phyloP scores from a whole-genome alignment of 2,797 vertebrate species.

The Prionace glauca region DNA sequence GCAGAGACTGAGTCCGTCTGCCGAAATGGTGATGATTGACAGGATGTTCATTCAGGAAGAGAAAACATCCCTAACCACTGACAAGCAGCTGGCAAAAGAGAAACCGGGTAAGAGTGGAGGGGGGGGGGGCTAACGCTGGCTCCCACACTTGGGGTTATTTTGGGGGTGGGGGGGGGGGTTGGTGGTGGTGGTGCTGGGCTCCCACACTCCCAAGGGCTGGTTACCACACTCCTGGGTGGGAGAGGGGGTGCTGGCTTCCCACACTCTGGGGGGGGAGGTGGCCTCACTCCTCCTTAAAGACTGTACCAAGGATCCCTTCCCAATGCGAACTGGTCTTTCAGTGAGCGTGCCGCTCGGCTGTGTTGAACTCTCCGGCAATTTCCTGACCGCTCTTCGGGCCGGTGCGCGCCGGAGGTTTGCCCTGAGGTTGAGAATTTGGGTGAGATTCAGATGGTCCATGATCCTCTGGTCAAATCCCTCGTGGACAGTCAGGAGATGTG shows the following conservation, averaged over 20 bases:
- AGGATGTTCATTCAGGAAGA: slow-evolving; percentile 95
- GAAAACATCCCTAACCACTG: slow-evolving; percentile 74
- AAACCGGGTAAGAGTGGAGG: slow-evolving; percentile 67
- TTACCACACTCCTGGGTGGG: too few relatives aligned
- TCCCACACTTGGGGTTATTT: too few relatives aligned
- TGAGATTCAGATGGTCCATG: not conserved
- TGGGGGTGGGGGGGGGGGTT: too few relatives aligned
- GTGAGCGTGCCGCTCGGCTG: not conserved
- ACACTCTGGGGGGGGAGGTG: too few relatives aligned
- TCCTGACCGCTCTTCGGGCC: not conserved
- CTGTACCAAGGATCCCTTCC: not conserved
- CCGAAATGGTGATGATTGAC: slow-evolving; percentile 97
- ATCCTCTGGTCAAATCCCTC: not conserved
- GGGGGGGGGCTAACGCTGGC: too few relatives aligned
- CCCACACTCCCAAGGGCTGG: too few relatives aligned
- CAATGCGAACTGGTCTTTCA: not conserved
- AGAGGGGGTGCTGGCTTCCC: too few relatives aligned
- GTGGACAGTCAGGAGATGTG: not conserved
- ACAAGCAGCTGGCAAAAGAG: slow-evolving; percentile 80
- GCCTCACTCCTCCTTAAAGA: not conserved
- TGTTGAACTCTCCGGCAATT: not conserved
- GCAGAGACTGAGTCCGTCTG: slow-evolving; percentile 84
- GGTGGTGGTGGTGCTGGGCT: too few relatives aligned
- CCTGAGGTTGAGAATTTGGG: not conserved
- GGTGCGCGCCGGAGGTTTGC: not conserved